Evolutionary conservation across 1,140 invertebrate genomes (phyloP).

Genomic region (Habropoda laboriosa): DNA sequence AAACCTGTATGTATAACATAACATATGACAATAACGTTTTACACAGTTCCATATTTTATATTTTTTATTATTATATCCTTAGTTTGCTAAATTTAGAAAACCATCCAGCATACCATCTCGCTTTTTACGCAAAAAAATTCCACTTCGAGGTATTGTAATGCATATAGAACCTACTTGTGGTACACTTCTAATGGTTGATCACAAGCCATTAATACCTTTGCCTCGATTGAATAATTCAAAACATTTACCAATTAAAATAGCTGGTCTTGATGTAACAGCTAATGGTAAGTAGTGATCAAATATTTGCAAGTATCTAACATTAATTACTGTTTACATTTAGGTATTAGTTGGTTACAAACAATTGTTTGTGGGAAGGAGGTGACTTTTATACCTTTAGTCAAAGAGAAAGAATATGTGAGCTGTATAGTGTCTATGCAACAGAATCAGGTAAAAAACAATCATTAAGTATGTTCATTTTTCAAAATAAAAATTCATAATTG

Average conservation of each 20-base stretch:
- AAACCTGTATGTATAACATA: constrained; percentile 79
- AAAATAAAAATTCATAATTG: constrained; percentile 2
- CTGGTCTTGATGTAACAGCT: constrained; percentile 79
- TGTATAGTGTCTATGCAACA: constrained; percentile 79
- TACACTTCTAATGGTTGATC: constrained; percentile 80
- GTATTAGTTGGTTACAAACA: constrained; percentile 81
- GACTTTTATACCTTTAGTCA: constrained; percentile 79
- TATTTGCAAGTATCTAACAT: background rate
- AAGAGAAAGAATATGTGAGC: constrained; percentile 76
- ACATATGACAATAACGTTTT: constrained; percentile 6
- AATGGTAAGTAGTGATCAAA: constrained; percentile 72
- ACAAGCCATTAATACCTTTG: constrained; percentile 80
- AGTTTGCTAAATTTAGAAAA: constrained; percentile 81
- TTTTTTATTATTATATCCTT: constrained; percentile 49
- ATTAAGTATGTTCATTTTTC: background rate
- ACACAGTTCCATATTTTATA: background rate
- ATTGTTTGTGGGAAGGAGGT: constrained; percentile 78
- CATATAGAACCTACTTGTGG: constrained; percentile 79
- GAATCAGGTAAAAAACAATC: constrained; percentile 65
- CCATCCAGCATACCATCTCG: constrained; percentile 80
- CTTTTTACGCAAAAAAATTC: constrained; percentile 78
- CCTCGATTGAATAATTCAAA: constrained; percentile 71
- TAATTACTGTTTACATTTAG: constrained; percentile 58
- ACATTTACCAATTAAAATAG: constrained; percentile 82
- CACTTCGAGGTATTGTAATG: constrained; percentile 78